A percentile compares a stretch with the other conserved stretches of the same genome.
Conservation (phyloP, 2,888 invertebrate species). For the Agrotis ipsilon region DNA sequence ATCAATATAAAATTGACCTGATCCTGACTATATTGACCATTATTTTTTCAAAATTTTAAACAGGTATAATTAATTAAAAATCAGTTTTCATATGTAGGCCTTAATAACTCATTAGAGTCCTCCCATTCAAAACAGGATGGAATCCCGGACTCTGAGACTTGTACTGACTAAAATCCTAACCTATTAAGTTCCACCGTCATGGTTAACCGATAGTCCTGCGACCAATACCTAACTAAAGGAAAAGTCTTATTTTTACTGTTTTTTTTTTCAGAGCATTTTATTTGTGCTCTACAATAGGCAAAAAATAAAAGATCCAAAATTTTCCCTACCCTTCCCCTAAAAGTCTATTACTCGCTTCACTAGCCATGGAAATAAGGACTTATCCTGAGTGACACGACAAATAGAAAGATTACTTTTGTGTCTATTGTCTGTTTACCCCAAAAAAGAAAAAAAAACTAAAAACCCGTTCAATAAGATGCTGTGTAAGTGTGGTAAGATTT, state of each 20-base stretch:
- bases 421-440: constrained; percentile 7
- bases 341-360: constrained; percentile 55
- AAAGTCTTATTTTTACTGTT: too few species aligned
- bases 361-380: constrained; percentile 45
- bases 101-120: too few species aligned
- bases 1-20: not conserved
- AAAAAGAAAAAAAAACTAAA: constrained; percentile 5
- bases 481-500: not conserved
- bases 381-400: constrained; percentile 47
- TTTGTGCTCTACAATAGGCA: not conserved
- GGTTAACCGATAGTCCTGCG: too few species aligned
- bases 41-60: too few species aligned
- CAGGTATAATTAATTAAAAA: too few species aligned
- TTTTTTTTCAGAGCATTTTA: not conserved
- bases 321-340: constrained; percentile 11
- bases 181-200: too few species aligned
- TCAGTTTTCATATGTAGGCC: too few species aligned
- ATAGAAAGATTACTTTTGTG: constrained; percentile 25
- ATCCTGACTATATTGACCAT: too few species aligned
- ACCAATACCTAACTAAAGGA: too few species aligned
- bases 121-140: too few species aligned
- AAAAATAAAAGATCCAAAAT: constrained; percentile 11
- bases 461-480: not conserved
- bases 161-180: too few species aligned
- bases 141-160: too few species aligned